These are phyloP conservation scores for Nothura maculosa DNA, from an alignment of 2,797 vertebrate genomes.

Conservation along the genomic window DNA sequence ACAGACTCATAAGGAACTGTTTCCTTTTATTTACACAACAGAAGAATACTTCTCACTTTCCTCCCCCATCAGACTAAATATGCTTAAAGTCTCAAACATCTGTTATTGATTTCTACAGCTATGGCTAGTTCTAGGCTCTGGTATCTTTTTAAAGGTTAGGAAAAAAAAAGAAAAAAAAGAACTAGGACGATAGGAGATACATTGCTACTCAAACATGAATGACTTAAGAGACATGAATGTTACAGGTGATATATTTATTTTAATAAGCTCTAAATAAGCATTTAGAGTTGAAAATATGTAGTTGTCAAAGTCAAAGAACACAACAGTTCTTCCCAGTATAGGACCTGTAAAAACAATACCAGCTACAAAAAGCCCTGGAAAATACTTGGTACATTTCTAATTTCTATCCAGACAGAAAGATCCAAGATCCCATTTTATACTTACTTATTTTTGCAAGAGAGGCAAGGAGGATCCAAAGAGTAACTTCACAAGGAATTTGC, in stretches of 20 bases:
- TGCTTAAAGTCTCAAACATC: background rate
- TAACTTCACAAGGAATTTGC: constrained; percentile 95
- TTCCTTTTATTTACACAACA: background rate
- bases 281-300: background rate
- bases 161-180: background rate
- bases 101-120: background rate
- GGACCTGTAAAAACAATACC: background rate
- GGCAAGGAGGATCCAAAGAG: constrained; percentile 94
- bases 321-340: background rate
- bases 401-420: background rate
- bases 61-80: background rate
- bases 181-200: background rate
- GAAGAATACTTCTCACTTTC: background rate
- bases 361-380: background rate
- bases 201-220: background rate
- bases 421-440: constrained; percentile 47
- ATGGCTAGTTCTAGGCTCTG: background rate
- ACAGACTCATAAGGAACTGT: background rate
- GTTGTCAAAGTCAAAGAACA: background rate
- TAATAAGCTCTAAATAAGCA: background rate
- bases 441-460: constrained; percentile 97
- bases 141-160: background rate
- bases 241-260: background rate
- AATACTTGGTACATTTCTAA: background rate
- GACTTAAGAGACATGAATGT: background rate